phyloP scores from a whole-genome alignment of 2,888 invertebrate species.

The Apocheima hispidaria region DNA sequence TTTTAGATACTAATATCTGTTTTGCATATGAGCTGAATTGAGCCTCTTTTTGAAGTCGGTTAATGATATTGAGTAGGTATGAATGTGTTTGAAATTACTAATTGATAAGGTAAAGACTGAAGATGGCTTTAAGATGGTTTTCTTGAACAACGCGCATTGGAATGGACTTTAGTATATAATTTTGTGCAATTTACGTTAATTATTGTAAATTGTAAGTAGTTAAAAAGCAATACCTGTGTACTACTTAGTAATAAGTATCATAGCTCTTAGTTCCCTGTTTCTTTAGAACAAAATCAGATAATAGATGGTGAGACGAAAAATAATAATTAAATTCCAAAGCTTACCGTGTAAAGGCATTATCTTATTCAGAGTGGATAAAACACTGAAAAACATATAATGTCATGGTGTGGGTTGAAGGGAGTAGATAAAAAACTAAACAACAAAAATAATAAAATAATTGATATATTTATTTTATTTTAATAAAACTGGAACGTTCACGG shows the following conservation, averaged over 20 bases:
- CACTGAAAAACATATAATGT: too few species aligned
- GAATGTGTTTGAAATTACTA: background rate
- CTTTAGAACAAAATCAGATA: background rate
- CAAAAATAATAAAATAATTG: too few species aligned
- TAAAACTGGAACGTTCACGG: too few species aligned
- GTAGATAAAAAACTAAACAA: too few species aligned
- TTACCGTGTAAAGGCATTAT: too few species aligned
- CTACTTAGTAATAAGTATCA: background rate
- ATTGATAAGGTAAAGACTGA: conserved; percentile 6
- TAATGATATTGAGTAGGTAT: too few species aligned
- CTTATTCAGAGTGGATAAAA: too few species aligned
- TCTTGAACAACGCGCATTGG: conserved; percentile 49
- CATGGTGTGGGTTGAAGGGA: too few species aligned
- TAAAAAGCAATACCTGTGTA: background rate
- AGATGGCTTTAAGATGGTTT: conserved; percentile 17
- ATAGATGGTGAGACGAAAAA: too few species aligned
- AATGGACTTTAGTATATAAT: conserved; percentile 7
- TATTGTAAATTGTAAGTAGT: conserved; percentile 10
- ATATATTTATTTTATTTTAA: too few species aligned
- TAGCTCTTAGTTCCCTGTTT: background rate
- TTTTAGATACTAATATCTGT: background rate
- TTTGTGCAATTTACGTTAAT: conserved; percentile 50
- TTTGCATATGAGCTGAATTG: too few species aligned
- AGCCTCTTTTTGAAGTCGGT: background rate
- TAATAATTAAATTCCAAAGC: too few species aligned